Evolutionary conservation across 2,113 vertebrate genomes (phyloP).

Genomic region (Ursus arctos): DNA sequence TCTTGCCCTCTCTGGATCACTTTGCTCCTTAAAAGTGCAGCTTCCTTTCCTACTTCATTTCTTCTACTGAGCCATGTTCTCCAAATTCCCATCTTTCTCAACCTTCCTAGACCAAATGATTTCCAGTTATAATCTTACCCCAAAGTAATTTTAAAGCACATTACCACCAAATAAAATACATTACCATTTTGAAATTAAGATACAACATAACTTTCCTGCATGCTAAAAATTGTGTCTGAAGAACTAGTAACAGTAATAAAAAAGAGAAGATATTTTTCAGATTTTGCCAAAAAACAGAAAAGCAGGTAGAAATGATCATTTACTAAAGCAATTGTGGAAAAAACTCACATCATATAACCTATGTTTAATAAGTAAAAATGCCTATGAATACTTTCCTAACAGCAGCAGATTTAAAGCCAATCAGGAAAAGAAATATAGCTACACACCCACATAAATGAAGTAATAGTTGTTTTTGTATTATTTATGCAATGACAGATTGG

Average conservation of each 20-base stretch:
- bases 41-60: conserved; percentile 18
- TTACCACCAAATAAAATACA: conserved; percentile 12
- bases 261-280: not conserved
- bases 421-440: not conserved
- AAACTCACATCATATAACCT: not conserved
- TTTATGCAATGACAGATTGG: not conserved
- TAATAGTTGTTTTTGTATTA: not conserved
- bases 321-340: not conserved
- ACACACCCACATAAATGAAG: not conserved
- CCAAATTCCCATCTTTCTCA: not conserved
- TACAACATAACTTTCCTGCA: not conserved
- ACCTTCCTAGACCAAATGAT: not conserved
- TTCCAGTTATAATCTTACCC: not conserved
- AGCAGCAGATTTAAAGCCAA: not conserved
- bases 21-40: not conserved
- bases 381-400: conserved; percentile 20
- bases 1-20: not conserved
- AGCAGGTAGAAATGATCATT: not conserved
- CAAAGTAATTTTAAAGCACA: not conserved
- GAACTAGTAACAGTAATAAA: not conserved
- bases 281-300: not conserved
- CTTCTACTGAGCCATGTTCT: not conserved
- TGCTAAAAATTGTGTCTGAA: not conserved
- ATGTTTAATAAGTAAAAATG: conserved; percentile 40
- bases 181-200: not conserved